Evolutionary conservation across 2,888 invertebrate genomes (phyloP), one percentile per base, ranked within the genome.

Genomic region (Lasioglossum figueresi): DNA sequence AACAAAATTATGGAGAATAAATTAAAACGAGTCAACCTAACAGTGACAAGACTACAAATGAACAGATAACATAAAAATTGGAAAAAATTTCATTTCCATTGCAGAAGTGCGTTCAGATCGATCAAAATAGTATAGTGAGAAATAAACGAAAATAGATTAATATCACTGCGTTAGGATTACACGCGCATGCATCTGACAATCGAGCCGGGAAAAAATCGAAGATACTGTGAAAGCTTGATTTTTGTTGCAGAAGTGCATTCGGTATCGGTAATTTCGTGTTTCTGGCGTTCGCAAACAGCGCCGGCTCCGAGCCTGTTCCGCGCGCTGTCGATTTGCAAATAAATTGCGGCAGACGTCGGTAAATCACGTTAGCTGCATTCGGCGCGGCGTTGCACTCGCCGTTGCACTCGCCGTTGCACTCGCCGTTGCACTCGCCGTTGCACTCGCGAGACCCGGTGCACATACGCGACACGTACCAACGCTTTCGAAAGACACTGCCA

Each of bases 271-370:
- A 68, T 68, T 40, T n/a, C 40, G 40, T 68, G 68, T 68, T 68
- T 37, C 68, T 37, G 4, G 4, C 23, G 34, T 68, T 68, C 68
- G 68, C 68, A 68, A 68, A 68, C 68, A 68, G 37, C n/a, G n/a
- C 2, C n/a, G n/a, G 68, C 4, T 12, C 1, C 40, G 23, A n/a
- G 59, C 45, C 16, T 31, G 71, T 34, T 68, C 37, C 45, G 16
- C 77, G 23, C 43, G 8, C 40, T 48, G 77, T 81, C 81, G 79
- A 79, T 82, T 82, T 59, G 74, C 70, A 79, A 82, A 82, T 79
- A 82, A 79, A 82, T 82, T 79, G 45, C 74, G 52, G 34, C 43
- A 79, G 78, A 56, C 56, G 78, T 68, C 82, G 79, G n/a, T 79
- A 74, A 79, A 79, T 82, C 78, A 68, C 79, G 70, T 75, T 79